Evolutionary conservation across 2,888 invertebrate species (phyloP).

Genomic region (Strigamia transsilvanica): DNA sequence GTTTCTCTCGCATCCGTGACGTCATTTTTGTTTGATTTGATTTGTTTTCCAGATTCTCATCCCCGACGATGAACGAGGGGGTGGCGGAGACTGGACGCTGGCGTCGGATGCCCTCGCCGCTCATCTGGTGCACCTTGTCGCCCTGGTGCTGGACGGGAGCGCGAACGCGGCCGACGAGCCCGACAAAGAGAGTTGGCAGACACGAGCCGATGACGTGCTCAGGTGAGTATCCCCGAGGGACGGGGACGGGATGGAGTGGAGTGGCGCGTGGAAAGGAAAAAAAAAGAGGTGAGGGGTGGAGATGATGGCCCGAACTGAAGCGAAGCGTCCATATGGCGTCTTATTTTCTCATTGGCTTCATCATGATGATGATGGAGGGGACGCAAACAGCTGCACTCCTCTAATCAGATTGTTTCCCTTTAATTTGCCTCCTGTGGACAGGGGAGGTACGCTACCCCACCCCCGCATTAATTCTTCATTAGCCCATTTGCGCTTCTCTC

Average conservation of each 20-base stretch:
- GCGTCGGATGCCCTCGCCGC: conserved; percentile 64
- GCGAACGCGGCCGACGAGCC: background rate
- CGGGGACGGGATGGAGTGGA: too few species aligned
- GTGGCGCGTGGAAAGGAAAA: background rate
- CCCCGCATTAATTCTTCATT: conserved; percentile 54
- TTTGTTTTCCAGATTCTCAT: conserved; percentile 60
- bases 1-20: background rate
- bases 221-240: conserved; percentile 60
- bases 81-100: conserved; percentile 59
- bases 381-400: conserved; percentile 49
- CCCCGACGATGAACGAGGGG: conserved; percentile 59
- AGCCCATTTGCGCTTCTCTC: conserved; percentile 44
- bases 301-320: conserved; percentile 4
- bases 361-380: conserved; percentile 49
- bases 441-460: conserved; percentile 47
- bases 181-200: conserved; percentile 46
- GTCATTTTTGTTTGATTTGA: conserved; percentile 50
- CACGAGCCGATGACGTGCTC: conserved; percentile 62
- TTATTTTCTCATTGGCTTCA: conserved; percentile 49
- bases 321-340: conserved; percentile 25
- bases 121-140: conserved; percentile 52
- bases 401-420: conserved; percentile 54
- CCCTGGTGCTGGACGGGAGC: conserved; percentile 32
- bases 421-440: conserved; percentile 52
- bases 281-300: conserved; percentile 1